Evolutionary conservation across 2,113 vertebrate species (phyloP).

Genomic region (Rostratula benghalensis): DNA sequence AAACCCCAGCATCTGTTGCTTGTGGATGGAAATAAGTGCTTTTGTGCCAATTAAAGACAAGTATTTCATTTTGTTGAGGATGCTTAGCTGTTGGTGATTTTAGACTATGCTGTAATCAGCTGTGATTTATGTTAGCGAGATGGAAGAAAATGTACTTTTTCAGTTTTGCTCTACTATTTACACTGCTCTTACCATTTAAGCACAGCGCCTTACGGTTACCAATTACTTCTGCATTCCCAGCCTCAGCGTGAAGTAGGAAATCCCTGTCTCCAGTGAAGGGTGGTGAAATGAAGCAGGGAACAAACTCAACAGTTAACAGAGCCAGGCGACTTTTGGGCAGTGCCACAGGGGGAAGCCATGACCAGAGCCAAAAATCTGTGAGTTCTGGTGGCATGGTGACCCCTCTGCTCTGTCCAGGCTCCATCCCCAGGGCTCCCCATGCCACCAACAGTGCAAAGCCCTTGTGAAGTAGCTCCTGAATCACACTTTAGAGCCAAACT

Average conservation of each 20-base stretch:
- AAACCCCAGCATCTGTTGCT: neutral
- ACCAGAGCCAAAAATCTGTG: neutral
- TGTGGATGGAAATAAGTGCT: neutral
- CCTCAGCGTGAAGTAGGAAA: neutral
- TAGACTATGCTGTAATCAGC: neutral
- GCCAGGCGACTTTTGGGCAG: neutral
- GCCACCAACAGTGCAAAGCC: neutral
- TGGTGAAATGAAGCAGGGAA: neutral
- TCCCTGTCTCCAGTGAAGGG: neutral
- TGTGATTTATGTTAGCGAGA: neutral
- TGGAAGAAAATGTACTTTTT: neutral
- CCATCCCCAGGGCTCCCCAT: rapidly evolving
- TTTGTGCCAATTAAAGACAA: neutral
- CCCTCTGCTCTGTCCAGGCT: neutral
- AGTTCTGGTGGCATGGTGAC: neutral
- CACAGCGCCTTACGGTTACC: neutral
- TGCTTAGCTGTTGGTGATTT: neutral
- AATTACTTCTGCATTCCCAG: neutral
- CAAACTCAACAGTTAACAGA: neutral
- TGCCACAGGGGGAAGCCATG: neutral
- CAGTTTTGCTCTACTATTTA: neutral
- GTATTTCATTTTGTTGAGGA: neutral
- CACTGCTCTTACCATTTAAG: neutral
- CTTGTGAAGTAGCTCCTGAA: neutral
- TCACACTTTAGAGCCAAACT: neutral